Conservation (phyloP, 2,797 vertebrate genomes). For the Allobates femoralis region DNA sequence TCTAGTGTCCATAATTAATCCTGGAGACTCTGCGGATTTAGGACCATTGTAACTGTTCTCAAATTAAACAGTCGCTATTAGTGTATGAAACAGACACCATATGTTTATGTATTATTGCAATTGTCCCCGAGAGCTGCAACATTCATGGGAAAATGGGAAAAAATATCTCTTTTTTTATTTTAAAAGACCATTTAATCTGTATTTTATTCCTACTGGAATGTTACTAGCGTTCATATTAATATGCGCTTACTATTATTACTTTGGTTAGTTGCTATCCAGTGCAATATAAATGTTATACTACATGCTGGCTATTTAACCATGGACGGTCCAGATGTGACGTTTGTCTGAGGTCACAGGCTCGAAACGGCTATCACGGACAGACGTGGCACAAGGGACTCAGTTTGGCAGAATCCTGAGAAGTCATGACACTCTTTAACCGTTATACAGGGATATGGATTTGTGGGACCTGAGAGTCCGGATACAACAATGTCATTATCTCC, state of each 20-base stretch:
- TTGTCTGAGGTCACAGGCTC: no score
- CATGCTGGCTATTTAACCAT: not conserved
- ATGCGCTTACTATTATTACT: not conserved
- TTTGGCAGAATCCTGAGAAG: no score
- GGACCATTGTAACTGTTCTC: constrained; percentile 75
- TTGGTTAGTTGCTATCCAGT: not conserved
- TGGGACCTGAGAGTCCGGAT: no score
- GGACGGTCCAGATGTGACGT: no score
- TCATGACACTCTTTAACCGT: no score
- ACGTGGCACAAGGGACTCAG: no score
- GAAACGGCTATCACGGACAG: no score
- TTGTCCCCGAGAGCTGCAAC: constrained; percentile 58
- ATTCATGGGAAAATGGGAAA: constrained; percentile 68
- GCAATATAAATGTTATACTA: not conserved
- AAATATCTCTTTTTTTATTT: not conserved
- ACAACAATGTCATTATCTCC: no score
- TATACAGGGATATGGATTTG: no score
- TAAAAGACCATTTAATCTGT: not conserved
- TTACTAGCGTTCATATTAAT: not conserved
- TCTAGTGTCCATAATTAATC: constrained; percentile 80
- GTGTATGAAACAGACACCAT: constrained; percentile 76
- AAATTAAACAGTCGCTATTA: constrained; percentile 80
- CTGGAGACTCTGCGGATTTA: constrained; percentile 74
- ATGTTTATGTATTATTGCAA: constrained; percentile 71
- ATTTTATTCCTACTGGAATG: not conserved